phyloP scores from a whole-genome alignment of 2,113 vertebrate genomes.

The Tiliqua scincoides region DNA sequence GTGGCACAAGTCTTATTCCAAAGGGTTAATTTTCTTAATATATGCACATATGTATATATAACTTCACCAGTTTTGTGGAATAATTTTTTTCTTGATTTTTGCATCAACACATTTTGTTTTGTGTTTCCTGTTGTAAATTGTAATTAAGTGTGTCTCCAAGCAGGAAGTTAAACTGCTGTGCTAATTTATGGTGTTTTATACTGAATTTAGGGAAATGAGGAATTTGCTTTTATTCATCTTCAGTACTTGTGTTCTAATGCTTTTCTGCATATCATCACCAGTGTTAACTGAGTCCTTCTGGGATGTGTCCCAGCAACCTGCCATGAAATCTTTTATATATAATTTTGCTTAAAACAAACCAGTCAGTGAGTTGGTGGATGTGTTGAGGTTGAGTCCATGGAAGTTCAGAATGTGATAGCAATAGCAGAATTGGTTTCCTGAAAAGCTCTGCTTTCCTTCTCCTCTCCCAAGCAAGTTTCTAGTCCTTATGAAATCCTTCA shows the following conservation, averaged over 20 bases:
- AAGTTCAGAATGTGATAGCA: not conserved
- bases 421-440: not conserved
- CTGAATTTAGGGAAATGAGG: constrained; percentile 59
- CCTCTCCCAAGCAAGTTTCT: not conserved
- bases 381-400: no score
- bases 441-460: not conserved
- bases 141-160: constrained; percentile 71
- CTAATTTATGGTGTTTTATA: constrained; percentile 72
- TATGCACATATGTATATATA: constrained; percentile 68
- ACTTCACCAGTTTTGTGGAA: constrained; percentile 72
- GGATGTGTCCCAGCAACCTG: constrained; percentile 26
- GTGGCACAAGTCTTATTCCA: constrained; percentile 69
- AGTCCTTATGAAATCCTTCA: not conserved
- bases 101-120: constrained; percentile 68
- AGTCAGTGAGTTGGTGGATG: not conserved
- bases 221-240: constrained; percentile 55
- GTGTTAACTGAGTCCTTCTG: constrained; percentile 38
- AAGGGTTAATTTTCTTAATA: constrained; percentile 66
- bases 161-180: constrained; percentile 66
- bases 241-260: constrained; percentile 47
- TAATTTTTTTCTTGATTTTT: constrained; percentile 79
- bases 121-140: constrained; percentile 61
- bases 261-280: constrained; percentile 29
- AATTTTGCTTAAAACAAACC: not conserved
- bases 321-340: constrained; percentile 24